Base-by-base conservation (phyloP, 2,797 vertebrate species). In the Sphenodon punctatus region DNA sequence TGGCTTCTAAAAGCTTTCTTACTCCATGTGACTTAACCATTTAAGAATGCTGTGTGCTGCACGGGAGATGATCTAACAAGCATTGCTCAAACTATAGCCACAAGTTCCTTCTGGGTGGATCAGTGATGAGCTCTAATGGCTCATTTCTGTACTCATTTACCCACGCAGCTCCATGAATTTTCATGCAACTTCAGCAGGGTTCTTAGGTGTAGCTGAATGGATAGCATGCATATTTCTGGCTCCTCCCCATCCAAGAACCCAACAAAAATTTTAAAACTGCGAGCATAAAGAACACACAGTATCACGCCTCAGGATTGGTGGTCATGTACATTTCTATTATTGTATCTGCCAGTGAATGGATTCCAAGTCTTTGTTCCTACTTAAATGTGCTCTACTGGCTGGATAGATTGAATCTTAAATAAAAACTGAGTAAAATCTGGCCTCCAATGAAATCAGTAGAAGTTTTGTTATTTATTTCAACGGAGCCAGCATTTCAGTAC, bases 191-290 rank as follows among this genome's bases (percentile, higher is more conserved):
- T 70, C 45, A 38, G 2, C 0, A 2, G 32, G 27, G 36, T 25
- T 80, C 51, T 49, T 84, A 66, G 55, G 55, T 58, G 42, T 75
- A 53, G 43, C 65, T 14, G 32, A 84, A 49, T 73, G 20, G 34
- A 58, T 2, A 19, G n/a, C 42, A 75, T 51, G 58, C 73, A 23
- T 22, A 61, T 64, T 73, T 49, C 15, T 25, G 25, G 15, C 23
- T 86, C 82, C 78, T 82, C 78, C 68, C n/a, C n/a, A n/a, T n/a
- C n/a, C n/a, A n/a, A n/a, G n/a, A n/a, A n/a, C n/a, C n/a, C n/a
- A n/a, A n/a, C n/a, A n/a, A n/a, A n/a, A n/a, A n/a, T n/a, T n/a
- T n/a, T n/a, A n/a, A n/a, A n/a, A n/a, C n/a, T n/a, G n/a, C n/a
- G n/a, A n/a, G n/a, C n/a, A n/a, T n/a, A n/a, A n/a, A n/a, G n/a